phyloP scores from a whole-genome alignment of 2,113 vertebrate species.

The Passer domesticus region DNA sequence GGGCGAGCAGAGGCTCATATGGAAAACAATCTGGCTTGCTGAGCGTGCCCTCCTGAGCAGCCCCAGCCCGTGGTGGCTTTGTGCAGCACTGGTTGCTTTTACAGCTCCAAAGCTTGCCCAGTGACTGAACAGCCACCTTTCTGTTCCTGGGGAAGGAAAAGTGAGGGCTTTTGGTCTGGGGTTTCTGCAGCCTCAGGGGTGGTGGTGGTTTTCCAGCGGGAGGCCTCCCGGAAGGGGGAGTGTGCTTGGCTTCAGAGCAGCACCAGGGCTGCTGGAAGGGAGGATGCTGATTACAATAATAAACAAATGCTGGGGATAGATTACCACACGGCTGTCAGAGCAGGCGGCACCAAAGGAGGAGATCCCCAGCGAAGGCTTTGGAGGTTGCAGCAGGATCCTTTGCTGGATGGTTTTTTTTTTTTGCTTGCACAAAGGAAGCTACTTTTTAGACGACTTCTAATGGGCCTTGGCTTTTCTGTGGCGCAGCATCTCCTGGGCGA shows the following conservation, averaged over 20 bases:
- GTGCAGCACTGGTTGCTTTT: neutral
- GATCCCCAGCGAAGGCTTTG: neutral
- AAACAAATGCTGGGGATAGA: slow-evolving; percentile 84
- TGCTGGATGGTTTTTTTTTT: neutral
- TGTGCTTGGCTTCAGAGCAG: slow-evolving; percentile 74
- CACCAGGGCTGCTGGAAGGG: slow-evolving; percentile 81
- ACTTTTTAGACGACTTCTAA: neutral
- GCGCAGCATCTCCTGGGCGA: slow-evolving; percentile 17
- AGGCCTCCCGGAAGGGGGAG: slow-evolving; percentile 93
- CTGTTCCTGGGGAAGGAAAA: neutral
- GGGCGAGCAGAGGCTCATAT: neutral
- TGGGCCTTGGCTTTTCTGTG: neutral
- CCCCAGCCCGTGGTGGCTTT: neutral
- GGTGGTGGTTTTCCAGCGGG: slow-evolving; percentile 57
- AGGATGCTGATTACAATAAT: slow-evolving; percentile 96
- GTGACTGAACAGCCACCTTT: neutral
- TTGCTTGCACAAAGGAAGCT: neutral
- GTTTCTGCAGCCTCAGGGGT: slow-evolving; percentile 28
- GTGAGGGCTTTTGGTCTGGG: neutral
- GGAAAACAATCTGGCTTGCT: neutral
- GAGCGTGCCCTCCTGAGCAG: neutral
- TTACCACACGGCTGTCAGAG: slow-evolving; percentile 58
- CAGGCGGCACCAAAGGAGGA: slow-evolving; percentile 5
- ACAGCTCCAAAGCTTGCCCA: neutral
- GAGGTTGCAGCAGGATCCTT: neutral